Base-by-base conservation (phyloP, 2,113 vertebrate genomes). In the Alligator mississippiensis region DNA sequence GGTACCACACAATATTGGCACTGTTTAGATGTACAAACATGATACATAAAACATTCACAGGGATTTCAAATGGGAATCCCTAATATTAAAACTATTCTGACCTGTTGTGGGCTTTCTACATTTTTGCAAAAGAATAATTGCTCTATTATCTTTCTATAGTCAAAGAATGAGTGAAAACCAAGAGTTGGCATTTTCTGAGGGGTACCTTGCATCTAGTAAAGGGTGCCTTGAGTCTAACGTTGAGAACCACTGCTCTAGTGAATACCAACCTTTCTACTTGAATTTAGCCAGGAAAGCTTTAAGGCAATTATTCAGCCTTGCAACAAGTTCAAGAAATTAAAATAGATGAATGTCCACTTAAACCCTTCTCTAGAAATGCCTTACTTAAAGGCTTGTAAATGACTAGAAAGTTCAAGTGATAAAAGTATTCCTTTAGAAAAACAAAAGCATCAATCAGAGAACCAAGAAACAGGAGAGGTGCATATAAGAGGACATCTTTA, bases 391-490 rank as follows among this genome's bases (percentile, higher is more conserved):
- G 24, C 34, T 90, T 84, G 6, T 0, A 3, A 64, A 8, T 15
- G 28, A 59, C 9, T 72, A 68, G 34, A 83, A 72, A 80, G 11
- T 78, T 83, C 5, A 59, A 70, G 22, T 54, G 70, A 28, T 74
- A 17, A 93, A 91, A 88, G 61, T 6, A 76, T 90, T 89, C 27
- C 17, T 21, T 18, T 91, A 76, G n/a, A 79, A 93, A 96, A 82
- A 47, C 88, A 95, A 91, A 91, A 94, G 80, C 77, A 93, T 90
- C 72, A 80, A 86, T 90, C 75, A 30, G 34, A 91, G 86, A 74
- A 85, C 64, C 28, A 55, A 85, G 86, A 62, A 86, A 76, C 59
- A n/a, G 59, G 54, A 93, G 60, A 81, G 88, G n/a, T 86, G 58
- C 55, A 82, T 89, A 62, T 64, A 3, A 88, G 79, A 64, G 34